These are phyloP conservation scores for Sisor rabdophorus DNA, from an alignment of 2,113 vertebrate species.

Conservation along the genomic window DNA sequence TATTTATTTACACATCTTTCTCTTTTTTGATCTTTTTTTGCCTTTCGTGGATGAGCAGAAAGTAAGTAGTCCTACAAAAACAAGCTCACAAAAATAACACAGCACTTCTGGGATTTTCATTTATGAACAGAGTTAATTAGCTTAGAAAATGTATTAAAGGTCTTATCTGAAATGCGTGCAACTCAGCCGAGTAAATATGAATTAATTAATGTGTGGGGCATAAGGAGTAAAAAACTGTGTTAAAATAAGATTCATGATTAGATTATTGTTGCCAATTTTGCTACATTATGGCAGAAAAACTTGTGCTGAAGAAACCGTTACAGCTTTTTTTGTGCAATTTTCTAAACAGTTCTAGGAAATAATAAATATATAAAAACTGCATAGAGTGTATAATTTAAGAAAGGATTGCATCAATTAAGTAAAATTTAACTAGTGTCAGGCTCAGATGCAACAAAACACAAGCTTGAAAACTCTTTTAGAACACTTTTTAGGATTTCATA, in stretches of 20 bases:
- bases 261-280: not conserved
- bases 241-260: not conserved
- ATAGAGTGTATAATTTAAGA: not conserved
- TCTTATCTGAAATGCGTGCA: constrained; percentile 5
- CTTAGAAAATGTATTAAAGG: constrained; percentile 10
- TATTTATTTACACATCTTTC: constrained; percentile 24
- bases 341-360: not conserved
- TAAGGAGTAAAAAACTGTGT: constrained; percentile 7
- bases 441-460: not conserved
- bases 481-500: too few species aligned
- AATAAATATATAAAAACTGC: not conserved
- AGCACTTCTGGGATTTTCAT: constrained; percentile 14
- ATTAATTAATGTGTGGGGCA: constrained; percentile 6
- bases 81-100: constrained; percentile 12
- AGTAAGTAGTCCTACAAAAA: constrained; percentile 49
- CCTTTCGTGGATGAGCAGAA: constrained; percentile 62
- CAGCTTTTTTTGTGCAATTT: not conserved
- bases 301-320: not conserved
- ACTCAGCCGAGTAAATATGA: constrained; percentile 15
- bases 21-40: constrained; percentile 51
- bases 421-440: not conserved
- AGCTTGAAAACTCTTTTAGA: not conserved
- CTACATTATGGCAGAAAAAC: not conserved
- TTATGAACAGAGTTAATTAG: constrained; percentile 27
- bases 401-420: not conserved